phyloP scores from a whole-genome alignment of 2,113 vertebrate genomes.

The Eublepharis macularius region DNA sequence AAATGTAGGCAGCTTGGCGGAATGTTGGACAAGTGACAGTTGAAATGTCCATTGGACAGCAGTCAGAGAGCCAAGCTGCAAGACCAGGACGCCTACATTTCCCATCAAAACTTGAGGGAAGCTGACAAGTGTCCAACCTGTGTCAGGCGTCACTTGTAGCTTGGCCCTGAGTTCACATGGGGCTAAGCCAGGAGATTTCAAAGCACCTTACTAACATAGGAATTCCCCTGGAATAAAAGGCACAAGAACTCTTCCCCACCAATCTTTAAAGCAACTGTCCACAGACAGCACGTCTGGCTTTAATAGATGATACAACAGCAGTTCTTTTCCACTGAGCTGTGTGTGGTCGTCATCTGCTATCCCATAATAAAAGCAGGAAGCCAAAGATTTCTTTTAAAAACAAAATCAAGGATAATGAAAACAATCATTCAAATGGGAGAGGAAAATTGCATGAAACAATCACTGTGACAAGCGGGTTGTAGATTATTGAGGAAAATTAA shows the following conservation, averaged over 20 bases:
- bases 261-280: neutral
- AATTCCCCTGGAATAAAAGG: neutral
- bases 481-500: constrained; percentile 6
- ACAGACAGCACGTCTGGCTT: neutral
- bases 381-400: constrained; percentile 19
- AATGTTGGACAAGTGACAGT: no score
- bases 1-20: no score
- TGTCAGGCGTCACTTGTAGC: no score
- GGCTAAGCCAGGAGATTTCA: neutral
- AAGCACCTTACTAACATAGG: neutral
- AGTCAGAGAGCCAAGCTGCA: no score
- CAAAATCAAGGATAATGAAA: constrained; percentile 24
- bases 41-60: no score
- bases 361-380: neutral
- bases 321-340: neutral
- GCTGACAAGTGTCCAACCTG: no score
- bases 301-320: neutral
- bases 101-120: no score
- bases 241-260: neutral
- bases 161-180: neutral
- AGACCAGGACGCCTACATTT: no score
- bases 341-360: constrained; percentile 11
- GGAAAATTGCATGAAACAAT: constrained; percentile 36
- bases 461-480: neutral
- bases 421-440: constrained; percentile 30